Evolutionary conservation across 2,888 invertebrate species (phyloP).

Genomic region (Aphodius granarius): DNA sequence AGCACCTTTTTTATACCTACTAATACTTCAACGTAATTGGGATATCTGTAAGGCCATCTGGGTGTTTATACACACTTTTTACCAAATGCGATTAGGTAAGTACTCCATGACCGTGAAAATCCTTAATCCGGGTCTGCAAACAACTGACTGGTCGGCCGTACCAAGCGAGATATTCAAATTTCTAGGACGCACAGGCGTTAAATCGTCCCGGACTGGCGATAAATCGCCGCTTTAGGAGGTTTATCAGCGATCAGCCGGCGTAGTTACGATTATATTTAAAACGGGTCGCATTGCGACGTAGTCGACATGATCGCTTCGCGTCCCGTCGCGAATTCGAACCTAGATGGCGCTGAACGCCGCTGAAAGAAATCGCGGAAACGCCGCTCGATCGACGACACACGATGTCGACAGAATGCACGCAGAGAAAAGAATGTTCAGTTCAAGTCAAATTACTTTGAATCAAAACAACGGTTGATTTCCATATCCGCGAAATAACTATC

Average conservation of each 20-base stretch:
- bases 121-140: background rate
- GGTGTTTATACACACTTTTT: background rate
- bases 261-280: slow-evolving; percentile 15
- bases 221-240: slow-evolving; percentile 19
- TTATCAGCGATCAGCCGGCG: slow-evolving; percentile 15
- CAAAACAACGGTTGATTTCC: no score
- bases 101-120: background rate
- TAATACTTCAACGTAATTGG: background rate
- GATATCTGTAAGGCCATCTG: background rate
- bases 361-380: background rate
- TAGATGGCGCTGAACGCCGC: slow-evolving; percentile 1
- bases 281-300: background rate
- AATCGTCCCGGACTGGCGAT: slow-evolving; percentile 16
- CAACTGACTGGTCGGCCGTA: background rate
- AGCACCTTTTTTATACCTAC: background rate
- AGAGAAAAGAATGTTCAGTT: no score
- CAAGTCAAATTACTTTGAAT: no score
- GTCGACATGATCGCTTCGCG: background rate
- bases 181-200: slow-evolving; percentile 17
- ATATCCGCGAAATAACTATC: no score
- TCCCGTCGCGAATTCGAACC: background rate
- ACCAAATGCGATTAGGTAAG: background rate
- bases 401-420: background rate
- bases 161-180: slow-evolving; percentile 16
- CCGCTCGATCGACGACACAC: background rate